Base-by-base conservation (phyloP, 1,140 invertebrate genomes). In the Cherax quadricarinatus region DNA sequence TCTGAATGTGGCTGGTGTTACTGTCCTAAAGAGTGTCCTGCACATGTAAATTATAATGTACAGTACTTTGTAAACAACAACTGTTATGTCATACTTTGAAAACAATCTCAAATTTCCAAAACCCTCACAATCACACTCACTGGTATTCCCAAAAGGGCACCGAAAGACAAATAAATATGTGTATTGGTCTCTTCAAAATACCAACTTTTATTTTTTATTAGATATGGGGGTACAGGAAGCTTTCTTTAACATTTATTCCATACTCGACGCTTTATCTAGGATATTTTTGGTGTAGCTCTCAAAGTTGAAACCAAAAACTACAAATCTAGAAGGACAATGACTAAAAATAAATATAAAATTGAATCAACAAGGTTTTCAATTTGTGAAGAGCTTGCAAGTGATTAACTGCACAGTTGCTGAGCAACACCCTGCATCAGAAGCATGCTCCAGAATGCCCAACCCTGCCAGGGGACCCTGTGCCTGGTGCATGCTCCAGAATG, bases 141-240 rank as follows among this genome's bases (percentile, higher is more conserved):
- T 14, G 14, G 48, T 78, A 85, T 82, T 51, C 82, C 66, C 80
- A 51, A 84, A 30, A 90, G 62, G 83, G 81, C 82, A 85, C 82
- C 82, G 78, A 30, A 85, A 75, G 41, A 57, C 81, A 85, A 90
- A 57, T 57, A 57, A 53, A 90, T 49, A 41, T 85, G 88, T 90
- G 88, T 90, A 90, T 90, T 90, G 88, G 88, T 90, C 88, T 84
- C 79, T 84, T 57, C 88, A 85, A 90, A 90, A 84, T 90, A 90
- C 88, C 84, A 78, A 90, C 88, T 85, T 60, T 85, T 60, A 57
- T 57, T 78, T 60, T 73, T 90, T 30, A 90, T 66, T 90, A 84
- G 88, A 85, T 83, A 84, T 83, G 80, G 78, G 88, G 78, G 81
- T 82, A 78, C 80, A 82, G 51, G 41, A 57, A 73, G 66, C 70